Evolutionary conservation across 2,113 vertebrate species (phyloP).

Genomic region (Plecotus auritus): DNA sequence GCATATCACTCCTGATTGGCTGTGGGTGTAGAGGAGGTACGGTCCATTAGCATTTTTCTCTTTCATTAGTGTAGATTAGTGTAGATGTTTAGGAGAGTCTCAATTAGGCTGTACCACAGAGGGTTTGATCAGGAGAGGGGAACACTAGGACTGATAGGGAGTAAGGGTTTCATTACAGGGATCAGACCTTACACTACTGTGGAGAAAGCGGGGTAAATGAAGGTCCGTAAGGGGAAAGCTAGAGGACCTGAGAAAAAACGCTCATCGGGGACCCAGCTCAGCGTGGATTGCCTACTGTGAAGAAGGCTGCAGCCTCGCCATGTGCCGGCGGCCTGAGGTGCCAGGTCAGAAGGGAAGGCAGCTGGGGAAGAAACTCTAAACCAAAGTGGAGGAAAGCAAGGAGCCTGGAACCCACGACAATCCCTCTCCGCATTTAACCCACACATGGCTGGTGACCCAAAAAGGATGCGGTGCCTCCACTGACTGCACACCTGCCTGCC

Average conservation of each 20-base stretch:
- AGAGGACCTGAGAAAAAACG: not conserved
- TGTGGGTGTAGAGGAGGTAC: no score
- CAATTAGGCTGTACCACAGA: not conserved
- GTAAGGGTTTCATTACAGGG: not conserved
- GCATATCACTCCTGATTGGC: no score
- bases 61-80: no score
- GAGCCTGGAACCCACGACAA: not conserved
- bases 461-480: not conserved
- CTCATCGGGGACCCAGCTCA: not conserved
- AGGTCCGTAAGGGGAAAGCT: not conserved
- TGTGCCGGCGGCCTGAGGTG: not conserved
- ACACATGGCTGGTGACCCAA: accelerated
- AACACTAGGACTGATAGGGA: not conserved
- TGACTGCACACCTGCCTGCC: accelerated
- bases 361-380: not conserved
- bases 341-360: not conserved
- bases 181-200: not conserved
- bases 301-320: not conserved
- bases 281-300: not conserved
- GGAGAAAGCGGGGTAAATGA: not conserved
- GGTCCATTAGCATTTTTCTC: no score
- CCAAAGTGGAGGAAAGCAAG: not conserved
- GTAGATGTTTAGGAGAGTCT: not conserved
- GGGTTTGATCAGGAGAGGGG: not conserved
- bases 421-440: not conserved